A percentile compares a stretch with the other conserved stretches of the same genome.
Evolutionary conservation across 2,888 invertebrate genomes (phyloP).

Genomic region (Chloroclysta siterata): DNA sequence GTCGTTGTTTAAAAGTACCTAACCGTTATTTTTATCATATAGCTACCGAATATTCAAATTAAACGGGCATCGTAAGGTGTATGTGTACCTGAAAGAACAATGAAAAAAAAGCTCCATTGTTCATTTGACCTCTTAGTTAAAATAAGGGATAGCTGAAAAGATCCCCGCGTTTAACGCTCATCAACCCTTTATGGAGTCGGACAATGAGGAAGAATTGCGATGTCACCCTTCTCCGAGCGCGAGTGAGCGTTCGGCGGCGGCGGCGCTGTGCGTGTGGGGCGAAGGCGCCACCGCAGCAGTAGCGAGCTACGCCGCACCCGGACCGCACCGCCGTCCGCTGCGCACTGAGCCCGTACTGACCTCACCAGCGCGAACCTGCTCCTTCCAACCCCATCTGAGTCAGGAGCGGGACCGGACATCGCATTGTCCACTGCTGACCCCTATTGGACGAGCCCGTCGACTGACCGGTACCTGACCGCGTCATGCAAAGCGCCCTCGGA

Average conservation of each 20-base stretch:
- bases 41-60: constrained; percentile 9
- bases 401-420: constrained; percentile 65
- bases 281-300: constrained; percentile 67
- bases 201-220: constrained; percentile 73
- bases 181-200: constrained; percentile 66
- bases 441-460: constrained; percentile 63
- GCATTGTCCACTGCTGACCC: constrained; percentile 78
- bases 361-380: constrained; percentile 56
- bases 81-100: constrained; percentile 12
- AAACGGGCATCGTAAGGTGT: constrained; percentile 5
- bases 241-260: constrained; percentile 57
- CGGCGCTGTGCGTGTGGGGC: constrained; percentile 56
- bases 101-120: constrained; percentile 33
- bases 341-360: constrained; percentile 51
- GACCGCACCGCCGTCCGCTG: constrained; percentile 74
- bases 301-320: constrained; percentile 76
- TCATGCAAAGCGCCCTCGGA: constrained; percentile 77
- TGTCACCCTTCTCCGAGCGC: constrained; percentile 79
- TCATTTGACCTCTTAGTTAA: constrained; percentile 42
- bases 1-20: neutral
- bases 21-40: constrained; percentile 3
- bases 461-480: constrained; percentile 73
- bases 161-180: constrained; percentile 54
- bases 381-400: constrained; percentile 55
- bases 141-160: constrained; percentile 52